Conservation (phyloP, 2,113 vertebrate genomes). For the Poeciliopsis retropinna region DNA sequence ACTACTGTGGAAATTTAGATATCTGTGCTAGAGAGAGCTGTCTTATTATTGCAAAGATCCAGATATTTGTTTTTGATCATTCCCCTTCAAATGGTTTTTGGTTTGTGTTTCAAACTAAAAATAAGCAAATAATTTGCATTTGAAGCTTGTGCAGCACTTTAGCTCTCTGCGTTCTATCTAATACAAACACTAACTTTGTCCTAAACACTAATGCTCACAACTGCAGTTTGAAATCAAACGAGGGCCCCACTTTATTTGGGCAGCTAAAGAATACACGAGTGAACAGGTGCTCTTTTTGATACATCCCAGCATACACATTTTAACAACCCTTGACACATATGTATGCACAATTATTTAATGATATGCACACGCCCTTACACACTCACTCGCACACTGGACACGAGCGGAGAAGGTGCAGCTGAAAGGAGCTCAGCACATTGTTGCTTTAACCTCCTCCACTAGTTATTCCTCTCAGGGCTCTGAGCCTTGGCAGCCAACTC, state of each 20-base stretch:
- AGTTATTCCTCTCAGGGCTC: conserved; percentile 78
- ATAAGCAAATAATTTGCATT: conserved; percentile 60
- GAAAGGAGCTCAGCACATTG: conserved; percentile 78
- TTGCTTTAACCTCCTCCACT: conserved; percentile 80
- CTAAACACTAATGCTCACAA: conserved; percentile 48
- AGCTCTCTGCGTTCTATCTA: conserved; percentile 21
- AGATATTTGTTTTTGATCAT: conserved; percentile 52
- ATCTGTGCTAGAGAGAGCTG: conserved; percentile 44
- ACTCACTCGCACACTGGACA: conserved; percentile 49
- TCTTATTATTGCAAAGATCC: conserved; percentile 45
- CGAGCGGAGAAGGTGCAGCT: conserved; percentile 67
- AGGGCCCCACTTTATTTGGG: conserved; percentile 46
- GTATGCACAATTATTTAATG: conserved; percentile 52
- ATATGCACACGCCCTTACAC: conserved; percentile 28
- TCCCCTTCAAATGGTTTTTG: conserved; percentile 40
- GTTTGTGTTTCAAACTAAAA: conserved; percentile 48
- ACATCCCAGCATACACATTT: conserved; percentile 59
- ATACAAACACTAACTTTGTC: conserved; percentile 20
- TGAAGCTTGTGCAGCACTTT: conserved; percentile 31
- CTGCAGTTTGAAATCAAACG: conserved; percentile 67
- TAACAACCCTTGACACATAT: conserved; percentile 71
- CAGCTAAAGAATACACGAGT: conserved; percentile 52
- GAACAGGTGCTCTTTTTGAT: conserved; percentile 77
- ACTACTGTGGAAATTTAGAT: conserved; percentile 61
- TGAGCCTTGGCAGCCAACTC: conserved; percentile 75